A percentile compares a stretch with the other conserved stretches of the same genome.
Evolutionary conservation across 2,888 invertebrate genomes (phyloP).

Genomic region (Lottia gigantea): DNA sequence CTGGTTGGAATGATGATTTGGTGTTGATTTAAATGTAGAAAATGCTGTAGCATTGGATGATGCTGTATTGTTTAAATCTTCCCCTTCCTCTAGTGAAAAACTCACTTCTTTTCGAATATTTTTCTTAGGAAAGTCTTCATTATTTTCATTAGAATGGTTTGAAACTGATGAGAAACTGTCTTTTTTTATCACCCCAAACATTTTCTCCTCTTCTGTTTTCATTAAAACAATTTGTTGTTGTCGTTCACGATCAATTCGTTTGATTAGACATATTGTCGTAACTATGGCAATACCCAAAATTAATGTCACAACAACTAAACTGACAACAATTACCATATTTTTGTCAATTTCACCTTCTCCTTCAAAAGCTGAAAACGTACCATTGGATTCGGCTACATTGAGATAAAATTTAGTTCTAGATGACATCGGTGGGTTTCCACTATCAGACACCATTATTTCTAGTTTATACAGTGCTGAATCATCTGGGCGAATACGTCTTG

Average conservation of each 20-base stretch:
- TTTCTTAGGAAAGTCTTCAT: conserved; percentile 42
- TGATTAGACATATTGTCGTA: conserved; percentile 48
- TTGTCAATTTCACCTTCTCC: conserved; percentile 34
- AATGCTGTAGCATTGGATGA: conserved; percentile 47
- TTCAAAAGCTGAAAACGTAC: conserved; percentile 32
- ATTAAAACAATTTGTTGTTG: conserved; percentile 23
- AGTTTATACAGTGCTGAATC: conserved; percentile 48
- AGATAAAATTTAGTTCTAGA: conserved; percentile 41
- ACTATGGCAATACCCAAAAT: conserved; percentile 51
- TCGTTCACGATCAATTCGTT: conserved; percentile 41
- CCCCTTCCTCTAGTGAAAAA: conserved; percentile 53
- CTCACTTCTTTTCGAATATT: conserved; percentile 57
- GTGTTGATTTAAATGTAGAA: conserved; percentile 39
- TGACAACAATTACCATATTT: conserved; percentile 50
- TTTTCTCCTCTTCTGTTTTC: conserved; percentile 33
- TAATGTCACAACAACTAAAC: conserved; percentile 48
- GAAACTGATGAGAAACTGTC: conserved; percentile 11
- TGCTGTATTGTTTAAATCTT: conserved; percentile 47
- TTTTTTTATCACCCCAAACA: conserved; percentile 30
- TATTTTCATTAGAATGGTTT: conserved; percentile 28
- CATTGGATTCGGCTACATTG: conserved; percentile 41
- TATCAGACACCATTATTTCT: conserved; percentile 49
- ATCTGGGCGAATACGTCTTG: conserved; percentile 42
- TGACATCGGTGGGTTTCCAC: conserved; percentile 42
- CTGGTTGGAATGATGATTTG: conserved; percentile 38